phyloP scores from a whole-genome alignment of 1,140 invertebrate genomes.

The Daktulosphaira vitifoliae region DNA sequence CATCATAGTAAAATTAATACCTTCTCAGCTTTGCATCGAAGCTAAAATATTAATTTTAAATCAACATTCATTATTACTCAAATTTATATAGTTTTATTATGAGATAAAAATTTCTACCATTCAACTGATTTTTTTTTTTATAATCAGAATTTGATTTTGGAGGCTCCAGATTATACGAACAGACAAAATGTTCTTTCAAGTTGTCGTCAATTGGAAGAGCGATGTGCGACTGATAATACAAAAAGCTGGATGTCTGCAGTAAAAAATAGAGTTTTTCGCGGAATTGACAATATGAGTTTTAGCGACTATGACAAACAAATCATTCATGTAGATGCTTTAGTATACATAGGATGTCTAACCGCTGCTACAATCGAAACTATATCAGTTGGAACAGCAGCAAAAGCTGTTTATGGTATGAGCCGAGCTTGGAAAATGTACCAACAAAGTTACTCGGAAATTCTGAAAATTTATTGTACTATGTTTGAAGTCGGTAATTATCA shows the following conservation, averaged over 20 bases:
- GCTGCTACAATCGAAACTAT: background rate
- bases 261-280: background rate
- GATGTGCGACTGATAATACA: background rate
- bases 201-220: background rate
- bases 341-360: background rate
- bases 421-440: constrained; percentile 15
- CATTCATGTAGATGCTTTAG: background rate
- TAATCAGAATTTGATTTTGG: too few species aligned
- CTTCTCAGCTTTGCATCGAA: too few species aligned
- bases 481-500: background rate
- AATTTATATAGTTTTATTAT: too few species aligned
- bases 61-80: too few species aligned
- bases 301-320: constrained; percentile 8
- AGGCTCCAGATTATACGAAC: too few species aligned
- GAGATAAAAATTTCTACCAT: too few species aligned
- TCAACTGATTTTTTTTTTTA: too few species aligned
- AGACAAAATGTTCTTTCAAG: too few species aligned
- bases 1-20: too few species aligned
- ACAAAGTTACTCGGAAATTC: background rate
- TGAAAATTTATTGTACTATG: background rate
- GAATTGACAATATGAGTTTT: background rate
- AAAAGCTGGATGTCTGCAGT: background rate
- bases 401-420: background rate
- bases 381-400: background rate
- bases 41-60: too few species aligned